Conservation (phyloP, 2,797 vertebrate genomes). For the Poecilia velifera region DNA sequence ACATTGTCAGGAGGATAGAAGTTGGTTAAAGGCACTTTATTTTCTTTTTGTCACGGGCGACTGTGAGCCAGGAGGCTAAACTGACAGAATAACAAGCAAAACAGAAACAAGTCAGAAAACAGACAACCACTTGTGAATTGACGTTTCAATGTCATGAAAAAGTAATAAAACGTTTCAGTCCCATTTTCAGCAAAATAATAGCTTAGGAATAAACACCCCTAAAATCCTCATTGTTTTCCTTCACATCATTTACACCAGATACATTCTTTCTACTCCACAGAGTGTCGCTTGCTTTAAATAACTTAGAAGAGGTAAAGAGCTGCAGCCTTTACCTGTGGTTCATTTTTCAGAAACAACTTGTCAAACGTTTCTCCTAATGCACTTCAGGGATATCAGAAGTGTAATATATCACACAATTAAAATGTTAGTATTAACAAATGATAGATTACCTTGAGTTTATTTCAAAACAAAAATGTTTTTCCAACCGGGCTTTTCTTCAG, state of each 20-base stretch:
- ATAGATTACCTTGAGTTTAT: background rate
- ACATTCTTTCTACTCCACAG: conserved; percentile 33
- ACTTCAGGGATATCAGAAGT: conserved; percentile 4
- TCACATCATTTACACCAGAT: conserved; percentile 24
- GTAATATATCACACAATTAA: background rate
- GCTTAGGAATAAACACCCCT: background rate
- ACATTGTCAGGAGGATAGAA: background rate
- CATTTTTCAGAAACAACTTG: conserved; percentile 17
- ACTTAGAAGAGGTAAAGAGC: conserved; percentile 5
- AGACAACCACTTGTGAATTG: background rate
- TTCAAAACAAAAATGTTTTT: background rate
- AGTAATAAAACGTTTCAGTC: background rate
- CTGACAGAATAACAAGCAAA: background rate
- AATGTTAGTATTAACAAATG: background rate
- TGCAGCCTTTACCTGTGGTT: background rate
- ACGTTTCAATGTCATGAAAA: background rate
- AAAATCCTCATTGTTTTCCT: conserved; percentile 35
- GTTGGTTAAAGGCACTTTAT: conserved; percentile 13
- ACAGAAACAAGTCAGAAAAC: background rate
- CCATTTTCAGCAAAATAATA: background rate
- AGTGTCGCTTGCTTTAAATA: conserved; percentile 18
- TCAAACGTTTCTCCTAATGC: conserved; percentile 13
- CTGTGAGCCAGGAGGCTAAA: background rate
- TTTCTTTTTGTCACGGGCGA: conserved; percentile 12
- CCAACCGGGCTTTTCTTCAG: background rate